A percentile compares a stretch with the other conserved stretches of the same genome.
Evolutionary conservation across 2,888 invertebrate genomes (phyloP).

Genomic region (Trisateles emortualis): DNA sequence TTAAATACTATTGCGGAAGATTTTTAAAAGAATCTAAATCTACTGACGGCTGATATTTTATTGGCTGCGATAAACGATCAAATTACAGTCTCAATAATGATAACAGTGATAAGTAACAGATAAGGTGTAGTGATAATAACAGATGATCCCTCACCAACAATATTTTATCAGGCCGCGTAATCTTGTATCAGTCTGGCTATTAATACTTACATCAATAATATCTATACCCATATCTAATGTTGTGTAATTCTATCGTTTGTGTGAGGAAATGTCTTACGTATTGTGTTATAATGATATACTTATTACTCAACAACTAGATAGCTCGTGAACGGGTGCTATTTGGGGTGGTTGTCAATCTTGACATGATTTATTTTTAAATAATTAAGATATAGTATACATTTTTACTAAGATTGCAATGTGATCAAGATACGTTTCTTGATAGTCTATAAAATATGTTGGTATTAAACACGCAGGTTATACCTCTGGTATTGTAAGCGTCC

Average conservation of each 20-base stretch:
- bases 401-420: too few relatives aligned
- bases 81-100: not conserved
- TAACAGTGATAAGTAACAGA: not conserved
- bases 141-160: not conserved
- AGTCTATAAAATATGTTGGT: too few relatives aligned
- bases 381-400: too few relatives aligned
- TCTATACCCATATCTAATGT: not conserved
- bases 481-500: too few relatives aligned
- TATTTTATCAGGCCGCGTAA: not conserved
- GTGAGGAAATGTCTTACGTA: not conserved
- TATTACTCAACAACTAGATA: too few relatives aligned
- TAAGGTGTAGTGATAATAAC: not conserved
- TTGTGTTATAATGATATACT: not conserved
- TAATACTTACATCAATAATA: not conserved
- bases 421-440: too few relatives aligned
- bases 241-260: not conserved
- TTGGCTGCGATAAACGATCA: not conserved
- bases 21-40: too few relatives aligned
- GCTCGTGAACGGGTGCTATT: too few relatives aligned
- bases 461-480: too few relatives aligned
- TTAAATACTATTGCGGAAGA: too few relatives aligned
- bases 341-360: not conserved
- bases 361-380: too few relatives aligned
- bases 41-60: not conserved
- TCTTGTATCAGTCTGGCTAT: constrained; percentile 1